Evolutionary conservation across 1,140 invertebrate species (phyloP).

Genomic region (Pogonus chalceus): DNA sequence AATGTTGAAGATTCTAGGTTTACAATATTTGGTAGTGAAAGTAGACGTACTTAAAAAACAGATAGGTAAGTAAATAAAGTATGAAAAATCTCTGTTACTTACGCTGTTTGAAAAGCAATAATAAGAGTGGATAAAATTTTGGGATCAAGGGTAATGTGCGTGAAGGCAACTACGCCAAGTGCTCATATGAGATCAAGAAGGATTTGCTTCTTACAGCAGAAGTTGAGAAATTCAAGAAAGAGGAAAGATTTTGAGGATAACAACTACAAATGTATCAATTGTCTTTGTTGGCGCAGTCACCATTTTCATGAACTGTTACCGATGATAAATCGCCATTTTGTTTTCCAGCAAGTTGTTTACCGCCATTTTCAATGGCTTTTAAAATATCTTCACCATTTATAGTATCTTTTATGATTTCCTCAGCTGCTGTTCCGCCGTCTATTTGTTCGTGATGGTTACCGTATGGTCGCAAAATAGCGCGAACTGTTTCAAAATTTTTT

Average conservation of each 20-base stretch:
- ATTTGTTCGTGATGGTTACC: slow-evolving; percentile 24
- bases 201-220: background rate
- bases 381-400: too few relatives aligned
- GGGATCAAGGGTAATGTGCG: background rate
- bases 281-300: slow-evolving; percentile 1
- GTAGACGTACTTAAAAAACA: background rate
- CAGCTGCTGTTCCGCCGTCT: slow-evolving; percentile 28
- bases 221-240: too few relatives aligned
- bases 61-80: background rate
- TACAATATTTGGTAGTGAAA: background rate
- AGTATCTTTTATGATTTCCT: too few relatives aligned
- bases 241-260: too few relatives aligned
- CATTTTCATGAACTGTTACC: slow-evolving; percentile 1
- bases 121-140: background rate
- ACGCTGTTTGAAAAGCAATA: background rate
- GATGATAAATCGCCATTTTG: too few relatives aligned
- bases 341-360: too few relatives aligned
- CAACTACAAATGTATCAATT: slow-evolving; percentile 1
- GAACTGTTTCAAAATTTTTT: slow-evolving; percentile 62
- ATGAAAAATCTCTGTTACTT: slow-evolving; percentile 3
- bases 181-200: background rate
- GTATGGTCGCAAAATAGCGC: slow-evolving; percentile 58
- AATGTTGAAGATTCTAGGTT: background rate
- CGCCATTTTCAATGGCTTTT: too few relatives aligned
- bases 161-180: slow-evolving; percentile 1